A percentile compares a stretch with the other conserved stretches of the same genome.
phyloP scores from a whole-genome alignment of 2,888 invertebrate species.

The Conchocele bisecta region DNA sequence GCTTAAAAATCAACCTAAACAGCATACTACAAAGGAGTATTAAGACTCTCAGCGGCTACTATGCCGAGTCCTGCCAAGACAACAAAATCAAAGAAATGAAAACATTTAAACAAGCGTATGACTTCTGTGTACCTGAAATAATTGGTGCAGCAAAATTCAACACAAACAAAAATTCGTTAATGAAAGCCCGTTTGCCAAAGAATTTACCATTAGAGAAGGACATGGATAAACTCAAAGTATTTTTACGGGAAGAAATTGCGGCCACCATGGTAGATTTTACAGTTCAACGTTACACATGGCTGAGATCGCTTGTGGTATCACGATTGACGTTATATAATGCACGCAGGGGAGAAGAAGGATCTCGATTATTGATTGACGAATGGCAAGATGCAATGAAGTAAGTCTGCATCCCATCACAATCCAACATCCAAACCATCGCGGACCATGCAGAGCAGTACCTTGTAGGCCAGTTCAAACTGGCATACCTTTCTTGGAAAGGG shows the following conservation, averaged over 20 bases:
- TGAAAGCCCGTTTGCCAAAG: slow-evolving; percentile 28
- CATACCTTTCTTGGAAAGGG: slow-evolving; percentile 48
- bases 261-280: slow-evolving; percentile 7
- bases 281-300: slow-evolving; percentile 26
- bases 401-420: slow-evolving; percentile 27
- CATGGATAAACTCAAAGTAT: slow-evolving; percentile 21
- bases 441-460: slow-evolving; percentile 53
- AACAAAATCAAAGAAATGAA: slow-evolving; percentile 21
- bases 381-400: slow-evolving; percentile 22
- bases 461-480: slow-evolving; percentile 39
- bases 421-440: slow-evolving; percentile 21
- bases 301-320: slow-evolving; percentile 43
- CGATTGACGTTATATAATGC: slow-evolving; percentile 49
- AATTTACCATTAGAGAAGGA: slow-evolving; percentile 28
- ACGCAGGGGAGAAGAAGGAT: slow-evolving; percentile 46
- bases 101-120: slow-evolving; percentile 19
- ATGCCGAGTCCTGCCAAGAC: slow-evolving; percentile 23
- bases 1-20: slow-evolving; percentile 23
- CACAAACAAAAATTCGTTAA: slow-evolving; percentile 13
- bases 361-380: slow-evolving; percentile 22
- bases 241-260: slow-evolving; percentile 22
- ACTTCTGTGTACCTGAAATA: slow-evolving; percentile 9
- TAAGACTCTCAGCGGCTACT: slow-evolving; percentile 17
- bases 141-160: slow-evolving; percentile 22
- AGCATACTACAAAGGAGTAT: slow-evolving; percentile 19